Evolutionary conservation across 2,797 vertebrate species (phyloP), one percentile per base, ranked within the genome.

Genomic region (Pseudotriccus pelzelni): DNA sequence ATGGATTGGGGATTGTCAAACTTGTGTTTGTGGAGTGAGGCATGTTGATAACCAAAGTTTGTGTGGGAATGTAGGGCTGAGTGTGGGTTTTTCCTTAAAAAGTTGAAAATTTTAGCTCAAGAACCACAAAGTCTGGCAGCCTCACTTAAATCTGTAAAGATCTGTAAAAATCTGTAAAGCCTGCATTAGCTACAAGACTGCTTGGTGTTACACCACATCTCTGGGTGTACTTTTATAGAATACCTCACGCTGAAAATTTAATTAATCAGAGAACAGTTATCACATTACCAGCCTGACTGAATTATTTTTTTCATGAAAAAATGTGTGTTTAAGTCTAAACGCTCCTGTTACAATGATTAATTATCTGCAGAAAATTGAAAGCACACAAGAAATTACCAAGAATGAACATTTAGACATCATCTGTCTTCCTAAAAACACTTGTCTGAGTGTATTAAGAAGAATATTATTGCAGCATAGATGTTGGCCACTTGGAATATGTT

Each of bases 331-430:
- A 84, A 88, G 88, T 69, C 89, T 94, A 94, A 94, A 96, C 75
- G 84, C 76, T 89, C 50, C 80, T 93, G 74, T 89, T 97, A 95
- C 76, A 92, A 56, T 93, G 84, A 95, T 64, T 94, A 93, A 96
- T 97, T 93, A 83, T 83, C 90, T 94, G 25, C 37, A 93, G 89
- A 93, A 92, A 95, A 95, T 84, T 90, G 91, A 95, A 94, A 96
- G 88, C 91, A 84, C 73, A 74, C 77, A 89, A 94, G 84, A 93
- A 91, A 85, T 89, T 85, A 92, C 53, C 56, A 74, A 93, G 93
- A 84, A 89, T 88, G 93, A 94, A 93, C 80, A 90, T 95, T 96
- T 93, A 95, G 74, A 93, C 80, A 67, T 95, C 89, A 90, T 96
- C 75, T 90, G 52, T 96, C 91, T 92, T 96, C 80, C 83, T 84